Evolutionary conservation across 2,113 vertebrate genomes (phyloP).

Genomic region (Aplodontia rufa): DNA sequence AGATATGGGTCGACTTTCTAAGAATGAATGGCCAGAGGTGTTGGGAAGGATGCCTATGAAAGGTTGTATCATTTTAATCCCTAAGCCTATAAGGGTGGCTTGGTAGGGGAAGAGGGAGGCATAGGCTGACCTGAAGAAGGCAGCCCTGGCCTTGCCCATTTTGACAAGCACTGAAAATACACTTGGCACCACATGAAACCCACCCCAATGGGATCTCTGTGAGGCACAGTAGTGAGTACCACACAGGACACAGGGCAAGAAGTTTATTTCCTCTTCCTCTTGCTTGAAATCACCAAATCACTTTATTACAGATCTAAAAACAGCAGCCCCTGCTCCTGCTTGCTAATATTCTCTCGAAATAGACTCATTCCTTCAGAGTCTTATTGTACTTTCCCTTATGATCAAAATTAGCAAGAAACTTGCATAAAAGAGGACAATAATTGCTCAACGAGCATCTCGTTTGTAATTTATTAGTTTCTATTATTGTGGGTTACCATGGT

Average conservation of each 20-base stretch:
- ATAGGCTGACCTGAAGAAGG: background rate
- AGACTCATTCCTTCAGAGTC: conserved; percentile 86
- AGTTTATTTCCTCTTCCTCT: conserved; percentile 78
- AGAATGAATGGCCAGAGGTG: background rate
- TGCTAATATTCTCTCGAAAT: conserved; percentile 88
- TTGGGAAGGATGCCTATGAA: background rate
- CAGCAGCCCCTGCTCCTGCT: conserved; percentile 72
- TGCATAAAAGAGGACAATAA: conserved; percentile 92
- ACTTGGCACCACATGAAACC: background rate
- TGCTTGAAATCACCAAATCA: conserved; percentile 82
- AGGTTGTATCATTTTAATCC: background rate
- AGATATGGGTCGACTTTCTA: background rate
- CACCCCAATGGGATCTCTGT: background rate
- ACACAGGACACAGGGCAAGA: conserved; percentile 52
- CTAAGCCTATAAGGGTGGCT: background rate
- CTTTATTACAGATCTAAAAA: conserved; percentile 83
- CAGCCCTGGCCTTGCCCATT: background rate
- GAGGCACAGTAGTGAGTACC: background rate
- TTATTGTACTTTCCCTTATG: conserved; percentile 90
- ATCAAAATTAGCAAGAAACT: conserved; percentile 92
- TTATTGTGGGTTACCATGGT: conserved; percentile 89
- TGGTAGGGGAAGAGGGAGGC: background rate
- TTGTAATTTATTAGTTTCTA: conserved; percentile 93
- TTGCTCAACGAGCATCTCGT: conserved; percentile 91
- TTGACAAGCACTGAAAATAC: background rate